phyloP scores from a whole-genome alignment of 2,888 invertebrate genomes.

The Perithous albicinctus region DNA sequence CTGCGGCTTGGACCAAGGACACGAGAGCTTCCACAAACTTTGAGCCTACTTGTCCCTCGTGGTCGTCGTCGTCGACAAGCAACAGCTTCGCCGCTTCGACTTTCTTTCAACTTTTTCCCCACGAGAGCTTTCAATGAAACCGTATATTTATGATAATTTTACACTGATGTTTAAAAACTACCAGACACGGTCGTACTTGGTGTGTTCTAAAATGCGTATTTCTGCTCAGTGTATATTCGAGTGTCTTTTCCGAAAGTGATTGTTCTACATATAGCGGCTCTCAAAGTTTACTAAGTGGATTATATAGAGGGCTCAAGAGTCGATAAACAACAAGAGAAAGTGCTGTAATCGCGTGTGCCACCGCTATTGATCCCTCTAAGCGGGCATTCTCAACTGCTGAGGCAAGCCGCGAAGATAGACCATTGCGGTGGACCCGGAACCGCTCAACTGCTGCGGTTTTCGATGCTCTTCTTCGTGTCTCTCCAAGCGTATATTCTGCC shows the following conservation, averaged over 20 bases:
- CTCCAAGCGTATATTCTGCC: background rate
- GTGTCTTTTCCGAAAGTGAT: background rate
- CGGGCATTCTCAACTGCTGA: slow-evolving; percentile 36
- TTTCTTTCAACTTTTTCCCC: background rate
- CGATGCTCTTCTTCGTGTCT: slow-evolving; percentile 3
- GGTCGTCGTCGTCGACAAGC: background rate
- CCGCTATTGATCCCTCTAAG: slow-evolving; percentile 52
- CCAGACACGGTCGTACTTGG: background rate
- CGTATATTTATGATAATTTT: slow-evolving; percentile 17
- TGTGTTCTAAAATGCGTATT: background rate
- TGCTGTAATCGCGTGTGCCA: slow-evolving; percentile 30
- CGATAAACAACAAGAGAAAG: slow-evolving; percentile 33
- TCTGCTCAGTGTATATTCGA: background rate
- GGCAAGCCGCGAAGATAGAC: slow-evolving; percentile 28
- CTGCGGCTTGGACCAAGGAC: background rate
- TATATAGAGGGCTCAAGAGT: slow-evolving; percentile 15
- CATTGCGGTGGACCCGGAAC: slow-evolving; percentile 46
- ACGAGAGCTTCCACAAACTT: background rate
- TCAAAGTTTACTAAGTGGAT: background rate
- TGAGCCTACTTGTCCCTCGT: background rate
- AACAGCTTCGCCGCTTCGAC: slow-evolving; percentile 1
- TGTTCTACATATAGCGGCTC: background rate
- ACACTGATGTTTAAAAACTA: background rate
- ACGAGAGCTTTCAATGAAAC: background rate
- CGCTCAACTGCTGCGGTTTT: slow-evolving; percentile 43